These are phyloP conservation scores for Sminthurinus aureus DNA, from an alignment of 2,888 invertebrate species.

Conservation along the genomic window DNA sequence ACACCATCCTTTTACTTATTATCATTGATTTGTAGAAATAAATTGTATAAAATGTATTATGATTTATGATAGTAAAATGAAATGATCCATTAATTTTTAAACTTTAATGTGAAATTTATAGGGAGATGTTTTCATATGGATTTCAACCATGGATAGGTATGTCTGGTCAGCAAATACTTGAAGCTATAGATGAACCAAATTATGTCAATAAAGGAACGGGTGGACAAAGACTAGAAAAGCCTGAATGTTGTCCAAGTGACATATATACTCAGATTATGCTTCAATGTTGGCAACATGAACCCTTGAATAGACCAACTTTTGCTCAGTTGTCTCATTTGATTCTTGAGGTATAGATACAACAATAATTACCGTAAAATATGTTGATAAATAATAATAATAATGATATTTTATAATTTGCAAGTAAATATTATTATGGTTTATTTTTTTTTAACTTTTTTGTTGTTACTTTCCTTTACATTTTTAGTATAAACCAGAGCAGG, in stretches of 20 bases:
- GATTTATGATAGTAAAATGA: too few relatives aligned
- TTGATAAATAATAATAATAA: not conserved
- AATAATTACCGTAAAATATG: not conserved
- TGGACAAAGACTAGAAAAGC: constrained; percentile 83
- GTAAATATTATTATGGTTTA: constrained; percentile 18
- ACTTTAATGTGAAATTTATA: too few relatives aligned
- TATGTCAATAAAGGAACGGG: constrained; percentile 62
- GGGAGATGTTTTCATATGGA: constrained; percentile 97
- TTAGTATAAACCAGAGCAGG: constrained; percentile 86
- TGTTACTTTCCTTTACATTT: constrained; percentile 22
- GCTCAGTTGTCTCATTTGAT: constrained; percentile 80
- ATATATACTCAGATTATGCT: constrained; percentile 87
- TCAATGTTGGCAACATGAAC: constrained; percentile 96
- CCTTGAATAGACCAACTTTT: constrained; percentile 87
- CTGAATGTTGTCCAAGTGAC: constrained; percentile 92
- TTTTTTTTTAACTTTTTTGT: constrained; percentile 37
- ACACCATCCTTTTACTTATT: too few relatives aligned
- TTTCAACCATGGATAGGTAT: constrained; percentile 89
- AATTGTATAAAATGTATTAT: too few relatives aligned
- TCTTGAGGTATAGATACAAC: constrained; percentile 69
- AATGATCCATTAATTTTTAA: too few relatives aligned
- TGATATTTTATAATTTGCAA: not conserved
- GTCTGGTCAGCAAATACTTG: constrained; percentile 92
- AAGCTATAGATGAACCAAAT: constrained; percentile 93
- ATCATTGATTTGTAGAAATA: too few relatives aligned